Conservation (phyloP, 2,113 vertebrate species). For the Marcusenius ussheri region DNA sequence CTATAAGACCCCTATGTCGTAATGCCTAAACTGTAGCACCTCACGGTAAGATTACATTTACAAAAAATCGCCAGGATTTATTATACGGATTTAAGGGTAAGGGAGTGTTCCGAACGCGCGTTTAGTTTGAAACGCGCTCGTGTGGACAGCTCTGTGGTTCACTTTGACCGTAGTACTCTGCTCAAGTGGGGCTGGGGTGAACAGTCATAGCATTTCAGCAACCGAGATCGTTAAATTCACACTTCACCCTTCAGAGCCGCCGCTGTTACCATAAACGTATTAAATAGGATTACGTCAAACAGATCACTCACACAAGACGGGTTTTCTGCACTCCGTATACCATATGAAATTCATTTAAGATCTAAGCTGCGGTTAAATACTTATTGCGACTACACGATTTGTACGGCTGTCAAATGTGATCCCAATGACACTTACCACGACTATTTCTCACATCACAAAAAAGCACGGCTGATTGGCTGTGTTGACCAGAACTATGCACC, state of each 20-base stretch:
- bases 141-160: neutral
- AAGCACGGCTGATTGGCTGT: neutral
- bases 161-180: neutral
- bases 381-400: constrained; percentile 2
- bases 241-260: neutral
- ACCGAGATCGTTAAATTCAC: neutral
- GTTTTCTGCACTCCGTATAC: neutral
- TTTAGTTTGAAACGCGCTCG: neutral
- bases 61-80: neutral
- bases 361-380: neutral
- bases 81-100: neutral
- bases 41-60: constrained; percentile 1
- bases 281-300: neutral
- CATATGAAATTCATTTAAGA: neutral
- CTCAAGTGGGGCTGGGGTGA: neutral
- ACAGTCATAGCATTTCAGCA: neutral
- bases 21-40: constrained; percentile 10
- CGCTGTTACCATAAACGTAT: neutral
- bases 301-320: neutral
- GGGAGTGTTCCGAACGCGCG: neutral
- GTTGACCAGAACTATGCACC: neutral
- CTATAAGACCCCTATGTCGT: neutral
- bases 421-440: neutral
- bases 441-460: neutral
- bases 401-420: neutral